Base-by-base conservation (phyloP, 2,113 vertebrate species). In the Gambusia holbrooki region DNA sequence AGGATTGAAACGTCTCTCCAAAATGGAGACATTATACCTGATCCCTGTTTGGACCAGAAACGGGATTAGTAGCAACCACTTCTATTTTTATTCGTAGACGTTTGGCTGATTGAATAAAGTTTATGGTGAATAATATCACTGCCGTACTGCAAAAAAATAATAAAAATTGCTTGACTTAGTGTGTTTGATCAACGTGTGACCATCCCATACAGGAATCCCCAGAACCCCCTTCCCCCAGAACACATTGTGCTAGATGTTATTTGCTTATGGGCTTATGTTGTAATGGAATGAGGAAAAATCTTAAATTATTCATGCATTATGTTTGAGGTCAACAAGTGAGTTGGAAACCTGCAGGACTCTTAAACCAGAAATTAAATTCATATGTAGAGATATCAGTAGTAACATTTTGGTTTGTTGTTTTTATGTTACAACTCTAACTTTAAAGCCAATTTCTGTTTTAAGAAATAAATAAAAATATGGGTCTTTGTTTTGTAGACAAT, bases 1-100 rank as follows among this genome's bases (percentile, higher is more conserved):
- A 0, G 98, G 96, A 0, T 95, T 95, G 75, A 97, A 99, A 33
- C 97, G 93, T n/a, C 96, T 94, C 90, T 98, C 98, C 1, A 96
- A 96, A 35, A 98, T 95, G 81, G 94, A 96, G 14, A 95, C 87
- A 0, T 94, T 96, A 89, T 96, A 99, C 73, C 88, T 93, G 84
- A 99, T 92, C 0, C 89, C 98, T 99, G 81, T 28, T 60, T 28
- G 70, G 42, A 62, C 25, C 15, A 25, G 0, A 69, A 28, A 62
- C 70, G 70, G 29, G 79, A 65, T 45, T 37, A 54, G 32, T 2
- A 76, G 10, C 62, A 45, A 13, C 73, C 13, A 65, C 19, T 27
- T 29, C 13, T 30, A 42, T 6, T 17, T 48, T 48, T 7, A 48
- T 48, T 48, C 1, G 19, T 48, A 48, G 45, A 48, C 19, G 45